A percentile compares a stretch with the other conserved stretches of the same genome.
These are phyloP conservation scores for Aulostomus chinensis DNA, from an alignment of 2,797 vertebrate genomes.

Conservation along the genomic window DNA sequence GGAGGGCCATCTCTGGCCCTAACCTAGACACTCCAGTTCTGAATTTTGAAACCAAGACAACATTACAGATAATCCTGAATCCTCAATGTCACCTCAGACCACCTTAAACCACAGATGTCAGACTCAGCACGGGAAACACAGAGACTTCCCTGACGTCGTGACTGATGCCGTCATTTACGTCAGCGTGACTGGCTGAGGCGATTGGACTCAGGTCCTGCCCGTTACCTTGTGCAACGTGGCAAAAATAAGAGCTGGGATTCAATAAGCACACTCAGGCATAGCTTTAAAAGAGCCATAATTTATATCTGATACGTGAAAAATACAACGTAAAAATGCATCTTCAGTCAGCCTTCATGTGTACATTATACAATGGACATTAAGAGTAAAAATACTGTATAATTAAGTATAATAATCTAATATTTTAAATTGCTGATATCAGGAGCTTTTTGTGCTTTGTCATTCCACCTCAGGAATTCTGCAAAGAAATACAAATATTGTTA, in stretches of 20 bases:
- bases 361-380: slow-evolving; percentile 57
- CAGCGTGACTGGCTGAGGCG: too few relatives aligned
- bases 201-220: too few relatives aligned
- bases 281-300: slow-evolving; percentile 33
- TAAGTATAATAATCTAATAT: slow-evolving; percentile 16
- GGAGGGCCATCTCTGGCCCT: too few relatives aligned
- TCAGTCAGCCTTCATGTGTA: slow-evolving; percentile 25
- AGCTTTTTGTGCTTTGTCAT: slow-evolving; percentile 2
- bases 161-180: too few relatives aligned
- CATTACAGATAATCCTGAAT: too few relatives aligned
- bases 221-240: too few relatives aligned
- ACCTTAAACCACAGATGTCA: too few relatives aligned
- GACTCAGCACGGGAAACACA: too few relatives aligned
- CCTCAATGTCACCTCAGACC: too few relatives aligned
- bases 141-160: too few relatives aligned
- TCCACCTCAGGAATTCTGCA: slow-evolving; percentile 63
- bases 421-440: slow-evolving; percentile 25
- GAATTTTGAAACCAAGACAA: too few relatives aligned
- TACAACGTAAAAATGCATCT: slow-evolving; percentile 52
- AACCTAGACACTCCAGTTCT: too few relatives aligned
- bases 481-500: slow-evolving; percentile 21
- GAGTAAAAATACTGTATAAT: slow-evolving; percentile 46
- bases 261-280: slow-evolving; percentile 29
- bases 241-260: background rate
- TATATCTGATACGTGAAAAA: slow-evolving; percentile 67